A percentile compares a stretch with the other conserved stretches of the same genome.
Conservation (phyloP, 2,113 vertebrate species). For the Leucopsar rothschildi region DNA sequence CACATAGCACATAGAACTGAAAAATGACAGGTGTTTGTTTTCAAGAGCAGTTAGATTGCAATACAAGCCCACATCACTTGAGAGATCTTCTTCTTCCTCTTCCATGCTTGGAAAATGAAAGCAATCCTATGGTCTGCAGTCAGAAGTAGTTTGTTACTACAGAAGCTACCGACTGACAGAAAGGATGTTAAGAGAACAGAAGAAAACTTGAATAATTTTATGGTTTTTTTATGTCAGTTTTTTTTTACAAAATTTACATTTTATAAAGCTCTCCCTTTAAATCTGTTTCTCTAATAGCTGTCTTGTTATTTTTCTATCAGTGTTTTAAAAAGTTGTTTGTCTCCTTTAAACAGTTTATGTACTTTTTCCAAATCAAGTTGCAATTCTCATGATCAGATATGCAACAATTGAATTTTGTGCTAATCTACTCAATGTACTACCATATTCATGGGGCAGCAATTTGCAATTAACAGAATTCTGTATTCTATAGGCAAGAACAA, state of each 20-base stretch:
- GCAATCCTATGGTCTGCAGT: not conserved
- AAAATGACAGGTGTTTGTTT: not conserved
- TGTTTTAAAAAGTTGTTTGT: not conserved
- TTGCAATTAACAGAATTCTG: not conserved
- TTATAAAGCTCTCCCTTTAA: not conserved
- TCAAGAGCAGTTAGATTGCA: not conserved
- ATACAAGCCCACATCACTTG: not conserved
- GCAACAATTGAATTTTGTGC: not conserved
- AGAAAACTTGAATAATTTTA: not conserved
- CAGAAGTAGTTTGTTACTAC: not conserved
- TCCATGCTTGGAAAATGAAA: not conserved
- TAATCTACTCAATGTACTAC: not conserved
- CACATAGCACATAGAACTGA: not conserved
- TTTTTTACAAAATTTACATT: not conserved
- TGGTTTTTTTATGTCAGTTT: not conserved
- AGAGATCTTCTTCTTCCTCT: no score
- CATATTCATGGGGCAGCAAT: not conserved
- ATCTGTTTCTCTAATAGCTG: not conserved
- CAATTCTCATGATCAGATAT: not conserved
- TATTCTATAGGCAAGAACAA: not conserved
- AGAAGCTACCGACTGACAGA: not conserved
- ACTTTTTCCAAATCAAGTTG: not conserved
- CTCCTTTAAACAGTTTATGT: not conserved
- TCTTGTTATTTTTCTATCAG: not conserved
- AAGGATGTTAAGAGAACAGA: not conserved